Base-by-base conservation (phyloP, 2,888 invertebrate genomes). In the Ephialtes manifestator region DNA sequence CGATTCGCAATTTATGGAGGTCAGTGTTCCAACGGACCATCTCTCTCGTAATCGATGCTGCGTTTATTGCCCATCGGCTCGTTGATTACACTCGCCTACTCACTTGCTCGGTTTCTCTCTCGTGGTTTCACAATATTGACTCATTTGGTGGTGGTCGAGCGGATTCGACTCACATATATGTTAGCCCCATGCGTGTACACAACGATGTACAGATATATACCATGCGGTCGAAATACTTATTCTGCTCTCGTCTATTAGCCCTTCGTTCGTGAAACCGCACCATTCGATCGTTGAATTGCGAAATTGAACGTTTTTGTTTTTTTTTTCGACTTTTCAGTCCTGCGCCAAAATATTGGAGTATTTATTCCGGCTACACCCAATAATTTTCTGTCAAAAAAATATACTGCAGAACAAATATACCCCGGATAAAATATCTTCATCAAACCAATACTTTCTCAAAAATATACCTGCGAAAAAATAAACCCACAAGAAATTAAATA, bases 11-110 rank as follows among this genome's bases (percentile, higher is more conserved):
- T 87, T 87, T 85, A 86, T 86, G 85, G 80, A 87, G 84, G 84
- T 84, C 84, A 84, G 70, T 81, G 83, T 85, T 76, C 79, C 84
- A 76, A 74, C 72, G 75, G 74, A 68, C 84, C 78, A 80, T 83
- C 76, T 74, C 79, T 77, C 72, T 65, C 83, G 86, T 87, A 87
- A 87, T 86, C 86, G 87, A 85, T 85, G 79, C 86, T 67, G 79
- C 84, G 84, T 86, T 87, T 85, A 87, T 87, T 87, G 85, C 84
- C 86, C 65, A 87, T 87, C 84, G 84, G 82, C 80, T 87, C 87
- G 87, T 87, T 87, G 83, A 87, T 87, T 87, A 87, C 87, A 83
- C 84, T 58, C 63, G 78, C 70, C 63, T 51, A 18, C 76, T 28
- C 76, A 28, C 65, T 48, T 35, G n/a, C 28, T 28, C 43, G 10